Base-by-base conservation (phyloP, 1,140 invertebrate species). In the Holotrichia oblita region DNA sequence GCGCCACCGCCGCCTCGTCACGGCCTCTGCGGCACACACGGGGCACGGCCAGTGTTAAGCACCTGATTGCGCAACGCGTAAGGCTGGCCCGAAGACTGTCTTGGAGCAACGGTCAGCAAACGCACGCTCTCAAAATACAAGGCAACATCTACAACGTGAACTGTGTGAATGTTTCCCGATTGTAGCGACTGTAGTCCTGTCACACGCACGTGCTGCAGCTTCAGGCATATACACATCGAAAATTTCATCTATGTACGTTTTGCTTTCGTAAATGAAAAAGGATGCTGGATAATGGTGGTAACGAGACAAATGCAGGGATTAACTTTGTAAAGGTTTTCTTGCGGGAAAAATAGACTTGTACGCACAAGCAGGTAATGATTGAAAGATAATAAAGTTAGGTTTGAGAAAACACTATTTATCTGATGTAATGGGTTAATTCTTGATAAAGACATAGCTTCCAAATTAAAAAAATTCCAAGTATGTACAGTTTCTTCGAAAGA, bases 41-140 rank as follows among this genome's bases (percentile, higher is more conserved):
- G 61, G 77, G 77, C 69, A 80, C 80, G 79, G 81, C 79, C 78
- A 80, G 69, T 80, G 44, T 34, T 79, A 78, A 81, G 80, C 81
- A 82, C 48, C 44, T 81, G 69, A 78, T 80, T 73, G 77, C 78
- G 79, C 79, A 78, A 81, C 79, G 80, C 81, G 81, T 73, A 82
- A 82, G 82, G 85, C 85, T 87, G 85, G 83, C 85, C 86, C 84
- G 85, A 83, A 87, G 86, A 85, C 86, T 87, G 86, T 87, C 86
- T 82, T 84, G 83, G 77, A 80, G 87, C 86, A 86, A 85, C 84
- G 86, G 86, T 81, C 85, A 85, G 84, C 86, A 78, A 79, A 77
- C 61, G 61, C 72, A 77, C 41, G 77, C 40, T 22, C 44, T 75
- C 73, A 80, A 42, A 27, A 78, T 77, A 76, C 76, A 42, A 78